These are phyloP conservation scores for Tetranychus piercei DNA, from an alignment of 2,888 invertebrate species.

Conservation along the genomic window DNA sequence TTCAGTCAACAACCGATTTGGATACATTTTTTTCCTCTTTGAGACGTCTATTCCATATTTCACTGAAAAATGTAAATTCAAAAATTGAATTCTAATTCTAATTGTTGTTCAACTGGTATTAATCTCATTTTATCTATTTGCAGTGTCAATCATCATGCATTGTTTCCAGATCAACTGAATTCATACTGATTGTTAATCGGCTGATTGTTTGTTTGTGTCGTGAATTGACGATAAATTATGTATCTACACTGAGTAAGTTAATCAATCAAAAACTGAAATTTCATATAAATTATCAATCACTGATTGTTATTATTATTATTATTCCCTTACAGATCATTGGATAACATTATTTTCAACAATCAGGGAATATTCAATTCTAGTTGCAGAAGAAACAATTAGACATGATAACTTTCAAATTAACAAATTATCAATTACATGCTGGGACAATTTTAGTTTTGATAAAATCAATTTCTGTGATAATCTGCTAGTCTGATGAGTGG, in stretches of 20 bases:
- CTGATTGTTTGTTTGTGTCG: conserved; percentile 3
- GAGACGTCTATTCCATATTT: not conserved
- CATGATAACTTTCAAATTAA: not conserved
- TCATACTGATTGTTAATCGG: not conserved
- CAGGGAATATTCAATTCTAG: conserved; percentile 1
- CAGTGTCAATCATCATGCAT: conserved; percentile 4
- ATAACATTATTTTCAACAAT: conserved; percentile 9
- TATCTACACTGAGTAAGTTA: not conserved
- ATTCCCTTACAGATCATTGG: not conserved
- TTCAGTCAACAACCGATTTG: not conserved
- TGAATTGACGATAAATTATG: not conserved
- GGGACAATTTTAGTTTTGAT: not conserved
- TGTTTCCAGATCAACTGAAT: conserved; percentile 4
- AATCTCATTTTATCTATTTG: not conserved
- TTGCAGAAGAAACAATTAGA: conserved; percentile 2
- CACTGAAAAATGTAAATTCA: not conserved
- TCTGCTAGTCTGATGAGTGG: too few relatives aligned
- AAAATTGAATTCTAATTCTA: not conserved
- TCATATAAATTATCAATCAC: not conserved
- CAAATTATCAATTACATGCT: not conserved
- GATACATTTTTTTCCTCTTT: not conserved
- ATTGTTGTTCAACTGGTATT: not conserved
- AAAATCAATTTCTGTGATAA: not conserved
- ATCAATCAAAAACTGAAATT: not conserved
- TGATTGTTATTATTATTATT: not conserved